Conservation (phyloP, 2,888 invertebrate genomes). For the Pteria penguin region DNA sequence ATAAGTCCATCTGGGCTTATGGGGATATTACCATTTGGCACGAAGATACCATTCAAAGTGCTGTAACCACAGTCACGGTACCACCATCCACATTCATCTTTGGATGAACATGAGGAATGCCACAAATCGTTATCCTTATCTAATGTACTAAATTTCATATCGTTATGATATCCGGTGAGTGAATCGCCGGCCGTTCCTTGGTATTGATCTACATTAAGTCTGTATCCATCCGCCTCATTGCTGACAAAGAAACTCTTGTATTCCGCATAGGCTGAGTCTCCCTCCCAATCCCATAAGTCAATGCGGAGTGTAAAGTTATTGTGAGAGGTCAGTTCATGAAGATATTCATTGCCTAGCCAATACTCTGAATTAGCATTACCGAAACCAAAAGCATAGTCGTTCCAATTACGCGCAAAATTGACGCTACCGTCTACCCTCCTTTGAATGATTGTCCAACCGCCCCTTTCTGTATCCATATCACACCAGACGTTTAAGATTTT, state of each 20-base stretch:
- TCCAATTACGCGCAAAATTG: constrained; percentile 92
- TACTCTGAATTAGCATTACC: constrained; percentile 88
- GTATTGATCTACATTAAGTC: constrained; percentile 87
- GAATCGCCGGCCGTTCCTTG: constrained; percentile 92
- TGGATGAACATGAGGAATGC: constrained; percentile 67
- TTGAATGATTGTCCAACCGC: constrained; percentile 89
- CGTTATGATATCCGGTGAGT: constrained; percentile 90
- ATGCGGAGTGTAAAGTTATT: constrained; percentile 84
- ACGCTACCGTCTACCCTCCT: constrained; percentile 88
- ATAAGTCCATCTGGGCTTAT: constrained; percentile 64
- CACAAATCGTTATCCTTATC: constrained; percentile 91
- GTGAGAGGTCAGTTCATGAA: constrained; percentile 86
- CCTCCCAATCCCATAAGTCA: constrained; percentile 92
- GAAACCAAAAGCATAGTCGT: constrained; percentile 90
- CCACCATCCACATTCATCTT: constrained; percentile 75
- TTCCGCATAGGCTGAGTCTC: constrained; percentile 88
- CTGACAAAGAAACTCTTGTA: constrained; percentile 88
- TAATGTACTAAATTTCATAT: constrained; percentile 93
- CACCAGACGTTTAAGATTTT: constrained; percentile 89
- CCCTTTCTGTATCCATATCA: constrained; percentile 80
- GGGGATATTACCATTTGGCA: constrained; percentile 47
- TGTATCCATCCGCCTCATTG: constrained; percentile 86
- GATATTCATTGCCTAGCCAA: constrained; percentile 92
- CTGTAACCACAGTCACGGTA: constrained; percentile 69
- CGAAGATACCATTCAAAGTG: constrained; percentile 70